Evolutionary conservation across 2,113 vertebrate species (phyloP).

Genomic region (Ranitomeya imitator): DNA sequence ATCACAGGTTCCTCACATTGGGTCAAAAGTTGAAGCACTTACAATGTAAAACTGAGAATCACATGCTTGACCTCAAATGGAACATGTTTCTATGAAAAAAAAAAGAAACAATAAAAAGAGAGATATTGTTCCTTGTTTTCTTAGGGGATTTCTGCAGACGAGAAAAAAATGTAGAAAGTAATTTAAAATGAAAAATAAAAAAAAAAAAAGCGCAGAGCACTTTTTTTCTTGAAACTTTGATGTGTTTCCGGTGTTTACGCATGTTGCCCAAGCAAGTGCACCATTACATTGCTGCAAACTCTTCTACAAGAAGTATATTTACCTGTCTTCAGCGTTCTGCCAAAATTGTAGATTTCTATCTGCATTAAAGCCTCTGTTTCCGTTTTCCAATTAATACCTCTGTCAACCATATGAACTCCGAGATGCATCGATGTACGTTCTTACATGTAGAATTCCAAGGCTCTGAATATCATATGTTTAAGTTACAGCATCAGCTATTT

Average conservation of each 20-base stretch:
- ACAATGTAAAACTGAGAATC: conserved; percentile 34
- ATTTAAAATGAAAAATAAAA: neutral
- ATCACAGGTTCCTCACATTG: conserved; percentile 22
- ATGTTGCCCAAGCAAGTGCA: conserved; percentile 75
- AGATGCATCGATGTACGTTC: conserved; percentile 34
- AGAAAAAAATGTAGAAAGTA: conserved; percentile 12
- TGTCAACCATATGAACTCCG: conserved; percentile 32
- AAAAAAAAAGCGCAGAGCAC: conserved; percentile 51
- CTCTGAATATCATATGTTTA: conserved; percentile 41
- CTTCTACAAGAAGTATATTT: conserved; percentile 74
- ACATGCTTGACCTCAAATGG: conserved; percentile 47
- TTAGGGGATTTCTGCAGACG: neutral
- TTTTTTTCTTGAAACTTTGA: conserved; percentile 50
- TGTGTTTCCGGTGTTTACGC: conserved; percentile 75
- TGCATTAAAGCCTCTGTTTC: conserved; percentile 61
- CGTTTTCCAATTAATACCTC: conserved; percentile 48
- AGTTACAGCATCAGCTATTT: conserved; percentile 40
- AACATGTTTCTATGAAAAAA: conserved; percentile 21
- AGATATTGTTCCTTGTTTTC: conserved; percentile 28
- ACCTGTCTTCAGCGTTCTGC: conserved; percentile 69
- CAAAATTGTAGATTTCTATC: conserved; percentile 67
- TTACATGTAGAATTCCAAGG: conserved; percentile 27
- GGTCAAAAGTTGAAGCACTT: conserved; percentile 46
- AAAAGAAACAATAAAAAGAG: neutral
- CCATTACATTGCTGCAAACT: conserved; percentile 73